Evolutionary conservation across 2,113 vertebrate species (phyloP), one percentile per base, ranked within the genome.

Genomic region (Acrocephalus kingi): DNA sequence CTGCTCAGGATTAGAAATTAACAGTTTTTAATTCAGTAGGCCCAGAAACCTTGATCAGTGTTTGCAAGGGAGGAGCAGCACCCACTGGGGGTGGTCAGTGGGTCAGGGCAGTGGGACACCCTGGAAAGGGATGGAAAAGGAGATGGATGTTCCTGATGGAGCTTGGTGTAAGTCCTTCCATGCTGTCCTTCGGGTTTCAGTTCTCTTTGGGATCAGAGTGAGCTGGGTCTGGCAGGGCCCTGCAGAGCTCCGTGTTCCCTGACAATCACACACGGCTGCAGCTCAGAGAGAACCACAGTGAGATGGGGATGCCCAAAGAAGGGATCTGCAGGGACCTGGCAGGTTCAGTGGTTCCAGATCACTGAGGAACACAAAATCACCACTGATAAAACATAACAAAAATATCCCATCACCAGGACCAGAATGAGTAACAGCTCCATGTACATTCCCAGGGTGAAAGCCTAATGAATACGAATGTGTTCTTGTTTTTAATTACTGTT

Each of bases 401-500:
- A 75, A 49, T 28, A 61, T 1, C 69, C 69, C 45, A 24, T 4
- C 20, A 17, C 18, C 46, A 23, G 67, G 61, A 30, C 52, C 59
- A 63, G 62, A 71, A 63, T 35, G 64, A 66, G 0, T 12, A 67
- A 88, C 43, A 91, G 78, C 48, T 86, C 82, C 54, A 2, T 20
- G 2, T 11, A 48, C 23, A 9, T 17, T 87, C 59, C 90, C 64
- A 67, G 64, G 84, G 79, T 79, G 30, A 74, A 83, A 92, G 48
- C 74, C 68, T 87, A 45, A 86, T 48, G 72, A 92, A n/a, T 82
- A 61, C 45, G 23, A 51, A 68, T 35, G 31, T 45, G 51, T 67
- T 91, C 87, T 62, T 93, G 88, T 27, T 92, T 88, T 84, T 90
- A 86, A 93, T 89, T 90, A 63, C 66, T 5, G 3, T 77, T 77